Evolutionary conservation across 1,140 invertebrate species (phyloP).

Genomic region (Idris sp.): DNA sequence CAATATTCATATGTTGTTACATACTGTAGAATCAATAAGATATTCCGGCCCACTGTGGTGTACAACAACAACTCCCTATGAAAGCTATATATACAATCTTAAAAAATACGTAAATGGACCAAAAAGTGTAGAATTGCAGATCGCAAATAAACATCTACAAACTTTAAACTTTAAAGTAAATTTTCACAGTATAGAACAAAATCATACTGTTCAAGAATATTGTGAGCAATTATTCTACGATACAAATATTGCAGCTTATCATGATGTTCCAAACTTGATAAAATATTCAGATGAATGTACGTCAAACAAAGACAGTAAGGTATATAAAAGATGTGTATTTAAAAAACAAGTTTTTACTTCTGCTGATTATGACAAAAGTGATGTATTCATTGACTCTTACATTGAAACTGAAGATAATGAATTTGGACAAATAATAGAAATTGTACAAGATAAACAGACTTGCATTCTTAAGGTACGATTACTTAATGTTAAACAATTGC

Average conservation of each 20-base stretch:
- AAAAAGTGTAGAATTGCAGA: slow-evolving; percentile 49
- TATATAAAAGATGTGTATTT: slow-evolving; percentile 27
- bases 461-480: no score
- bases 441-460: no score
- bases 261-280: no score
- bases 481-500: no score
- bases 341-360: slow-evolving; percentile 15
- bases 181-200: slow-evolving; percentile 2
- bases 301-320: slow-evolving; percentile 2
- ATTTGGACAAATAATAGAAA: slow-evolving; percentile 11
- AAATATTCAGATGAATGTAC: no score
- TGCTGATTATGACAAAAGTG: slow-evolving; percentile 9
- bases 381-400: slow-evolving; percentile 6
- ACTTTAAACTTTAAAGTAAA: slow-evolving; percentile 11
- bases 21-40: slow-evolving; percentile 27
- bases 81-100: slow-evolving; percentile 37
- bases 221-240: slow-evolving; percentile 2
- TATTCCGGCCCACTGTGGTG: slow-evolving; percentile 49
- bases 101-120: slow-evolving; percentile 48
- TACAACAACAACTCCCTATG: slow-evolving; percentile 48
- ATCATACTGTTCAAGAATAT: slow-evolving; percentile 8
- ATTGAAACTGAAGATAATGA: not conserved
- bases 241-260: no score
- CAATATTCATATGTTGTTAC: slow-evolving; percentile 41
- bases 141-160: slow-evolving; percentile 39